Base-by-base conservation (phyloP, 2,888 invertebrate species). In the Nycteola revayana region DNA sequence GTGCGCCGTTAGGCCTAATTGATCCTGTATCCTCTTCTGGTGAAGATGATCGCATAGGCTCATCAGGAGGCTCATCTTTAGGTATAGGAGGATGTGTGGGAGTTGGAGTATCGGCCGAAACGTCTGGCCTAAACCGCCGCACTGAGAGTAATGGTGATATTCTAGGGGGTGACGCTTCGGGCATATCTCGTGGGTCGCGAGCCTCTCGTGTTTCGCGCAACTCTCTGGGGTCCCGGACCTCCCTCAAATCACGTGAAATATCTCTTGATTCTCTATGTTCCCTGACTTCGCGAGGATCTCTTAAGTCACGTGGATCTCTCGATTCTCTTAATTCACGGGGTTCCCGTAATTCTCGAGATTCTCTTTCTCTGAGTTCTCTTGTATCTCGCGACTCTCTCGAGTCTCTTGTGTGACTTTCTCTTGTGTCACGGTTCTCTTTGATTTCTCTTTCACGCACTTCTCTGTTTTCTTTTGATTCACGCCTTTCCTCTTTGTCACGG, bases 11-110 rank as follows among this genome's bases (percentile, higher is more conserved):
- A 27, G 89, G 89, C 66, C 89, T 77, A 59, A 89, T 67, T 49
- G 91, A 91, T 49, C 90, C 88, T 29, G 89, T 76, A 57, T 91
- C 90, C 49, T 91, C 91, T 73, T 91, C 91, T 7, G 91, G 90
- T 24, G 91, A 91, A 25, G 90, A 89, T 23, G 90, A 78, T 48
- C 90, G 80, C 73, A 87, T 82, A 6, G 77, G 76, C 54, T 90
- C 90, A 66, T 90, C 90, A 38, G 89, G 89, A 9, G 89, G 89
- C 52, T 90, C 90, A 45, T 89, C 89, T 76, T 89, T 90, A 41
- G 82, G 91, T 65, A 83, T 82, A 72, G 85, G 72, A 52, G 87
- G 89, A 74, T 89, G 89, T 72, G 80, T 78, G 25, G 66, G 67
- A 8, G 75, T 75, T n/a, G 78, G 74, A 24, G 70, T 69, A 43